These are phyloP conservation scores for Sceloporus tristichus DNA, from an alignment of 2,113 vertebrate genomes.

Conservation along the genomic window DNA sequence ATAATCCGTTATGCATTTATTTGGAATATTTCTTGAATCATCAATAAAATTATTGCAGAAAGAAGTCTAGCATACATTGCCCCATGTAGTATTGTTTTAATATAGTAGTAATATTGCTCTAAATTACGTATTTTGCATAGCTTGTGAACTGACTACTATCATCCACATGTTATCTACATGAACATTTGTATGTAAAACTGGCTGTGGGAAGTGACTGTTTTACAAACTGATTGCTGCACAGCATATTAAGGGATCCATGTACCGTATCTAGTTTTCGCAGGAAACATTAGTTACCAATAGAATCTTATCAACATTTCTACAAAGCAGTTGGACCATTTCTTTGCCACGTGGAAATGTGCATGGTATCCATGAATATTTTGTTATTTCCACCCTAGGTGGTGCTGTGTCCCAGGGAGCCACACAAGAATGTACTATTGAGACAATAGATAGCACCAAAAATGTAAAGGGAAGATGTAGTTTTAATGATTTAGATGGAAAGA, in stretches of 20 bases:
- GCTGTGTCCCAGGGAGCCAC: constrained; percentile 52
- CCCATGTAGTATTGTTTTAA: neutral
- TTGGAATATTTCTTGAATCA: no score
- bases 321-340: neutral
- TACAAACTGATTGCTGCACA: neutral
- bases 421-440: neutral
- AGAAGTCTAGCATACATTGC: neutral
- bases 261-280: neutral
- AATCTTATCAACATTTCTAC: neutral
- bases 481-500: neutral
- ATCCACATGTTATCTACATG: constrained; percentile 6
- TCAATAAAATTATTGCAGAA: no score
- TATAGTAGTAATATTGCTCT: constrained; percentile 19
- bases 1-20: neutral
- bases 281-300: neutral
- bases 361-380: constrained; percentile 9
- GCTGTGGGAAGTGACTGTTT: neutral
- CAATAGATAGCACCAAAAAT: neutral
- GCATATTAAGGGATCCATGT: neutral
- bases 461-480: fast-evolving
- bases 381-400: constrained; percentile 71
- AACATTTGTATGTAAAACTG: neutral
- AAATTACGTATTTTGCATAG: neutral
- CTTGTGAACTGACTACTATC: neutral
- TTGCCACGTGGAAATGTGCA: constrained; percentile 15